phyloP scores from a whole-genome alignment of 2,888 invertebrate species.

The Hemicrepidius hirtus region DNA sequence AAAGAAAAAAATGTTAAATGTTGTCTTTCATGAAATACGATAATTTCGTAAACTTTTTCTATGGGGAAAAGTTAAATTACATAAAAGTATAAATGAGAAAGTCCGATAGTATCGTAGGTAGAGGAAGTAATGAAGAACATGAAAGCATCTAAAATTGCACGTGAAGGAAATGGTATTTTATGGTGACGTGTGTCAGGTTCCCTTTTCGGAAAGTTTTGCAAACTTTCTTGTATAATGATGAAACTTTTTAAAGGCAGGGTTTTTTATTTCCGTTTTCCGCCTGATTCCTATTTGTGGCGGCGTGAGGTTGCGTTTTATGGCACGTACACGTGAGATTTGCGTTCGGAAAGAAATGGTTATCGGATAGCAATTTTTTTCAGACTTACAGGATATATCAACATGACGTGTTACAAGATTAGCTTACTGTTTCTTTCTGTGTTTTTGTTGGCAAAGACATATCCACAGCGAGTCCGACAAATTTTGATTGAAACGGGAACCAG shows the following conservation, averaged over 20 bases:
- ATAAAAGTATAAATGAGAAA: slow-evolving; percentile 21
- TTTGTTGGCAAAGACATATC: slow-evolving; percentile 1
- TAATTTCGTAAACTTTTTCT: neutral
- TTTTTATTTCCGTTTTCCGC: slow-evolving; percentile 48
- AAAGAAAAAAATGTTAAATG: neutral
- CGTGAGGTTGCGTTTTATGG: slow-evolving; percentile 48
- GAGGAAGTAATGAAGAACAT: slow-evolving; percentile 32
- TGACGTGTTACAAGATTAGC: slow-evolving; percentile 33
- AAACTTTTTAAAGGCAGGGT: slow-evolving; percentile 48
- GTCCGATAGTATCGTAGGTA: slow-evolving; percentile 9
- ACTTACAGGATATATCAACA: slow-evolving; percentile 26
- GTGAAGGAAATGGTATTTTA: slow-evolving; percentile 43
- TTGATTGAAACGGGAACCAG: slow-evolving; percentile 19
- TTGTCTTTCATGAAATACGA: neutral
- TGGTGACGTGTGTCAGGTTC: slow-evolving; percentile 44
- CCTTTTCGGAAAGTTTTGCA: slow-evolving; percentile 29
- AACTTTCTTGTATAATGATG: slow-evolving; percentile 42
- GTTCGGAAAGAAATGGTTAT: slow-evolving; percentile 24
- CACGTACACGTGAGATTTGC: slow-evolving; percentile 46
- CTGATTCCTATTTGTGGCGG: slow-evolving; percentile 48
- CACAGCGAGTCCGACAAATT: neutral
- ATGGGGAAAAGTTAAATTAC: neutral
- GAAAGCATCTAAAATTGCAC: slow-evolving; percentile 30
- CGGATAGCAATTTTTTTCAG: slow-evolving; percentile 29
- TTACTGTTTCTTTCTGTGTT: slow-evolving; percentile 16